A percentile compares a stretch with the other conserved stretches of the same genome.
Evolutionary conservation across 1,140 invertebrate genomes (phyloP).

Genomic region (Drosophila ercepeae): DNA sequence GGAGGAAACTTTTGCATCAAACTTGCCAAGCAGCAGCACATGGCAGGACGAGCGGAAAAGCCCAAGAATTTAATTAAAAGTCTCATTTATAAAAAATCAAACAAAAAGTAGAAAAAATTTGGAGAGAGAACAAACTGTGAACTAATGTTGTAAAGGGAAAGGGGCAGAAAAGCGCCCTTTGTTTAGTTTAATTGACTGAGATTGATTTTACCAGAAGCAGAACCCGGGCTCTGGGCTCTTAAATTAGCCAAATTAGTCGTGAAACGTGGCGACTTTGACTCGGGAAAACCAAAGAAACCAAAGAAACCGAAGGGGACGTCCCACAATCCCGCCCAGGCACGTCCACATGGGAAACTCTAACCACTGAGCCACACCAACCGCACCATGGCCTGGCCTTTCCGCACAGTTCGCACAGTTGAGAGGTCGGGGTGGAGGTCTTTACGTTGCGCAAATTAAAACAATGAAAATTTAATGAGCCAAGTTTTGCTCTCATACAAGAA

Average conservation of each 20-base stretch:
- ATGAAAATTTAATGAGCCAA: conserved; percentile 78
- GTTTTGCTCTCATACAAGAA: conserved; percentile 39
- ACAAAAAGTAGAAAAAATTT: conserved; percentile 12
- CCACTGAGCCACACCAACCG: conserved; percentile 18
- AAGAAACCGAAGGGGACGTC: conserved; percentile 19
- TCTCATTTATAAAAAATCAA: conserved; percentile 19
- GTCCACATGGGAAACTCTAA: conserved; percentile 10
- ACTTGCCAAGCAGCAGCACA: conserved; percentile 7
- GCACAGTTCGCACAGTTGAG: not conserved
- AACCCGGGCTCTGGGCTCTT: conserved; percentile 33
- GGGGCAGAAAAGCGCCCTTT: conserved; percentile 10
- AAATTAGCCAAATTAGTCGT: conserved; percentile 78
- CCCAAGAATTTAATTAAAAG: conserved; percentile 59
- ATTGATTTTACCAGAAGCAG: conserved; percentile 55
- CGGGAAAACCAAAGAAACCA: not conserved
- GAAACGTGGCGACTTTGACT: conserved; percentile 49
- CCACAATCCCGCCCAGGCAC: conserved; percentile 9
- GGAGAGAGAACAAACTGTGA: conserved; percentile 3
- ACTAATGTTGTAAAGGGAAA: conserved; percentile 1
- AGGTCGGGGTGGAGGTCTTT: not conserved
- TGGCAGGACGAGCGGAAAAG: not conserved
- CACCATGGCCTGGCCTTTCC: not conserved
- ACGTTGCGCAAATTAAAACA: conserved; percentile 73
- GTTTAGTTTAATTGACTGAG: conserved; percentile 63
- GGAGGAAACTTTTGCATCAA: conserved; percentile 1